Base-by-base conservation (phyloP, 2,888 invertebrate species). In the Orthosia gothica region DNA sequence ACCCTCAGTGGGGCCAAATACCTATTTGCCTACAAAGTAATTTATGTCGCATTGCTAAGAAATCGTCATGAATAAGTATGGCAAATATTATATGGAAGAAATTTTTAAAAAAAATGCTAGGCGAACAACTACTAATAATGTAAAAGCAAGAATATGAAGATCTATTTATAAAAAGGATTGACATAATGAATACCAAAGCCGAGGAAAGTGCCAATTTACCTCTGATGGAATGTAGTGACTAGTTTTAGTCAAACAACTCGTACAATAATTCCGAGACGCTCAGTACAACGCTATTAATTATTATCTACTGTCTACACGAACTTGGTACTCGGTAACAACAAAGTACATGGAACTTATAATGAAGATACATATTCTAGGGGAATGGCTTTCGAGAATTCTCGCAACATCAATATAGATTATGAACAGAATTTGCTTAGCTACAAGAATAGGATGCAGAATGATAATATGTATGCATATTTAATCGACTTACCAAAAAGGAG, bases 131-230 rank as follows among this genome's bases (percentile, higher is more conserved):
- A 52, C 12, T 55, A 59, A 54, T 40, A 62, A 16, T 76, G 58
- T 58, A 55, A 76, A 75, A 70, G 2, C 15, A 49, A 45, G 40
- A 61, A 55, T 62, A n/a, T 45, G 26, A 80, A 67, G 74, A 68
- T 9, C 62, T 78, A 78, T 79, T 61, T 63, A 63, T 78, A 74
- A 18, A 57, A 58, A 47, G 55, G 58, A 78, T 82, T 74, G 74
- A 59, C 68, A 61, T 69, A n/a, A 67, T 82, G 63, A 70, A 64
- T 67, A 74, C 55, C 63, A 54, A 58, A 65, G 68, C 61, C 15
- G 63, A 64, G 65, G 74, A 79, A 77, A 78, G 82, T 82, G 82
- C 82, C 82, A 74, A 78, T 67, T 81, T 66, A 59, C 58, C 63
- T 40, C 32, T 54, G 58, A 66, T 55, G 67, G 70, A 55, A 62